These are phyloP conservation scores for Dolichallabes microphthalmus DNA, from an alignment of 2,113 vertebrate genomes.

Conservation along the genomic window DNA sequence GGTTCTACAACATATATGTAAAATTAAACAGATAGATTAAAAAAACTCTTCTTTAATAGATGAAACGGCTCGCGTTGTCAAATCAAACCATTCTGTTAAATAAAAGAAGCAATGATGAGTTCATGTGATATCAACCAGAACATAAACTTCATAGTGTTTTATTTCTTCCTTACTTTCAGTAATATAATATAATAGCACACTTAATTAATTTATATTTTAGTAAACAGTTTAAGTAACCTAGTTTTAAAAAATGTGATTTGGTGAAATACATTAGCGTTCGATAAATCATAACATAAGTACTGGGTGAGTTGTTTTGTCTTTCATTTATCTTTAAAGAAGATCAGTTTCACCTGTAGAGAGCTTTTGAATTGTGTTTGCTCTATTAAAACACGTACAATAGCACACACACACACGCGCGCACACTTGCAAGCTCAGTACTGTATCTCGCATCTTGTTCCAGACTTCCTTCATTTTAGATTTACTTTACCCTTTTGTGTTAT, in stretches of 20 bases:
- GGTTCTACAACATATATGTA: neutral
- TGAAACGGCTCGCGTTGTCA: too few relatives aligned
- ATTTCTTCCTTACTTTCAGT: neutral
- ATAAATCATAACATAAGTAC: neutral
- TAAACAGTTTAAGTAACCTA: too few relatives aligned
- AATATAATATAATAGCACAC: too few relatives aligned
- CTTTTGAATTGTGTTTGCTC: slow-evolving; percentile 12
- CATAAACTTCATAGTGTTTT: neutral
- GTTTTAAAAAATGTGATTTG: neutral
- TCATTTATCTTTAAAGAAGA: neutral
- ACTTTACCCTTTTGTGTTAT: slow-evolving; percentile 46
- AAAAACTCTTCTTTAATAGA: neutral
- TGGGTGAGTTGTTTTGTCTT: neutral
- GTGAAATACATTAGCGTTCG: neutral
- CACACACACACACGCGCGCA: neutral
- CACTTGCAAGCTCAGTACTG: neutral
- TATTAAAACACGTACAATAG: neutral
- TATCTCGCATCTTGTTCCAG: neutral
- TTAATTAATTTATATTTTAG: too few relatives aligned
- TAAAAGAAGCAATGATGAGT: neutral
- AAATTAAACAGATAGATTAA: neutral
- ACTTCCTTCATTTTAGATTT: slow-evolving; percentile 32
- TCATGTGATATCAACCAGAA: neutral
- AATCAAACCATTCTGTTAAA: neutral
- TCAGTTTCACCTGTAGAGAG: slow-evolving; percentile 25